Evolutionary conservation across 2,113 vertebrate genomes (phyloP).

Genomic region (zebrafish (Danio rerio)): GRCz12tu NC_133199.1:44644501-44645000

Average conservation of each 20-base stretch:
- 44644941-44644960: background rate
- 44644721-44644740: background rate
- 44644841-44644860: background rate
- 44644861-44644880: background rate
- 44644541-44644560: background rate
- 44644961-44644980: too few species aligned
- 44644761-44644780: background rate
- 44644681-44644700: background rate
- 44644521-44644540: background rate
- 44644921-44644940: background rate
- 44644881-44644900: background rate
- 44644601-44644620: background rate
- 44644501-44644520: background rate
- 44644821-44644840: background rate
- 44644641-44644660: background rate
- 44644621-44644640: background rate
- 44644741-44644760: background rate
- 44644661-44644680: background rate
- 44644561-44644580: background rate
- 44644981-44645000: too few species aligned
- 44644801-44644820: too few species aligned
- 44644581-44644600: background rate
- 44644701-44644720: background rate
- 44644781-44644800: background rate
- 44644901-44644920: background rate